Evolutionary conservation across 2,797 vertebrate genomes (phyloP).

Genomic region (Lateolabrax maculatus): DNA sequence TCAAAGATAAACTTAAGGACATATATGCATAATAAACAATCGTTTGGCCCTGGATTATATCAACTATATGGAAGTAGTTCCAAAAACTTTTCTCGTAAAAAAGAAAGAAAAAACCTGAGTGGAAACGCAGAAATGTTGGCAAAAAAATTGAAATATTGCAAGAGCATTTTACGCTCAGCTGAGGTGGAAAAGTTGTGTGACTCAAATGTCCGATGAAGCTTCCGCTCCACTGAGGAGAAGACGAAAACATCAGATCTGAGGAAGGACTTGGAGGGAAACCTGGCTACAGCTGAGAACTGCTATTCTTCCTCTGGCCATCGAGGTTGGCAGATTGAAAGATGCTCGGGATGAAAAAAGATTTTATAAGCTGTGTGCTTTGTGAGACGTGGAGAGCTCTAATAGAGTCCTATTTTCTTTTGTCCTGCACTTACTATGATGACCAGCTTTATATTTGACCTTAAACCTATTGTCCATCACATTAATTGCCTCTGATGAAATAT

Average conservation of each 20-base stretch:
- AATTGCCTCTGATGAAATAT: slow-evolving; percentile 31
- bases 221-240: background rate
- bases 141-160: background rate
- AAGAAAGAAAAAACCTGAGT: background rate
- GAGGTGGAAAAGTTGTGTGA: background rate
- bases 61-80: background rate
- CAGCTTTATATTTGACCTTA: background rate
- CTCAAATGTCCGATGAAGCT: background rate
- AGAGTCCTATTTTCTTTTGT: background rate
- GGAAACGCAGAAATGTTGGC: background rate
- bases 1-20: background rate
- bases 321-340: background rate
- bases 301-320: slow-evolving; percentile 1
- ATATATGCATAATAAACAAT: background rate
- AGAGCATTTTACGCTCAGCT: background rate
- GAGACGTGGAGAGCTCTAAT: background rate
- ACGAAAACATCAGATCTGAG: background rate
- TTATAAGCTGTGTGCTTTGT: background rate
- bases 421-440: background rate
- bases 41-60: background rate
- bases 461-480: slow-evolving; percentile 1
- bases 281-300: background rate
- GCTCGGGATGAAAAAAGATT: background rate
- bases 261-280: background rate
- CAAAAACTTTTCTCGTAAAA: background rate